Conservation (phyloP, 2,113 vertebrate genomes). For the Cephalopholis sonnerati region DNA sequence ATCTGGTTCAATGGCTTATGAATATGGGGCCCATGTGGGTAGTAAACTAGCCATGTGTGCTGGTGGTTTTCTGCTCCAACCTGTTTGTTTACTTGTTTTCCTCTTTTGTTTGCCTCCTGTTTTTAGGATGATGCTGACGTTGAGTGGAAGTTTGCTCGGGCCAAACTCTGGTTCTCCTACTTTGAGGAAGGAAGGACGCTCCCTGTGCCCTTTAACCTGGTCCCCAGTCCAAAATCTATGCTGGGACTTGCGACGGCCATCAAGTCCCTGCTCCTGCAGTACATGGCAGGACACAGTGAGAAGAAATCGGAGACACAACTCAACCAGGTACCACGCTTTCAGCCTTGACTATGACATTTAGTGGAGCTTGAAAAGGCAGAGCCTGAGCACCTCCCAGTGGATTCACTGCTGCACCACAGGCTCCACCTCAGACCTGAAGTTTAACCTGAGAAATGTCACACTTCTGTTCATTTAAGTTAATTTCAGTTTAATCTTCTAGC, state of each 20-base stretch:
- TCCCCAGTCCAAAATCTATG: conserved; percentile 96
- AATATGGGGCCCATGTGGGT: too few relatives aligned
- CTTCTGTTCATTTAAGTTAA: neutral
- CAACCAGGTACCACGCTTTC: conserved; percentile 87
- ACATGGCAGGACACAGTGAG: conserved; percentile 82
- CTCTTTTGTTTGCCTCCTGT: neutral
- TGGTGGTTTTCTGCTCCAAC: neutral
- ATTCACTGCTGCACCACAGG: conserved; percentile 36
- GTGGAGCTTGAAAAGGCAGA: neutral
- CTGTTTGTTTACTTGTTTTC: neutral
- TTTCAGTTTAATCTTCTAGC: conserved; percentile 49
- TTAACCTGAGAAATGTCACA: neutral
- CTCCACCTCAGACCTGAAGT: neutral
- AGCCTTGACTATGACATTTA: neutral
- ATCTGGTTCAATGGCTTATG: too few relatives aligned
- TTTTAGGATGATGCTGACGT: conserved; percentile 95
- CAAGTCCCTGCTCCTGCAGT: conserved; percentile 84
- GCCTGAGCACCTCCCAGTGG: conserved; percentile 64
- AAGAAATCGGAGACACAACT: conserved; percentile 87
- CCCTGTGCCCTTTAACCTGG: conserved; percentile 97
- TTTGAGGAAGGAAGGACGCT: conserved; percentile 98
- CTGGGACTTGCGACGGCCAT: conserved; percentile 86
- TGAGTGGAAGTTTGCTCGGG: conserved; percentile 98
- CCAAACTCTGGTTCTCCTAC: conserved; percentile 99
- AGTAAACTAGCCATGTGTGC: too few relatives aligned